A percentile compares a stretch with the other conserved stretches of the same genome.
phyloP scores from a whole-genome alignment of 2,113 vertebrate species.

The Agapornis roseicollis region DNA sequence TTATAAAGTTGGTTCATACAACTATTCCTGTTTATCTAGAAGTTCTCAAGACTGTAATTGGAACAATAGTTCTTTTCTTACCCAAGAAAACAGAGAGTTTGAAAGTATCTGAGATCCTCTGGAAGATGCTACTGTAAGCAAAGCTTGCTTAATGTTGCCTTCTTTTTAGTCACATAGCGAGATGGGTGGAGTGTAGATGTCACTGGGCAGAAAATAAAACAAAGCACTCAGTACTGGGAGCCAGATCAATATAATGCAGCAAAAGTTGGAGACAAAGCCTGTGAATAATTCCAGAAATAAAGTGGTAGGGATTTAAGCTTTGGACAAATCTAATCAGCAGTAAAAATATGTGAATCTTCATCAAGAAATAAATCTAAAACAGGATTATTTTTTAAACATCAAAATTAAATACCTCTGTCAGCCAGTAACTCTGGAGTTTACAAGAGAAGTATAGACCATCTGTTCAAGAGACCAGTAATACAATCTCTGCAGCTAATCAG shows the following conservation, averaged over 20 bases:
- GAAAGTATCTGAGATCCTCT: background rate
- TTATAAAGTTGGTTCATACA: background rate
- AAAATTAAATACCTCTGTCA: background rate
- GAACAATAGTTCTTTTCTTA: background rate
- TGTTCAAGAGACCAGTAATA: background rate
- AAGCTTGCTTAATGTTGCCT: background rate
- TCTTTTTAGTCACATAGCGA: background rate
- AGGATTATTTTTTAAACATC: background rate
- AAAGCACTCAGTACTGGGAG: conserved; percentile 4
- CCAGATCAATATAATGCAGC: background rate
- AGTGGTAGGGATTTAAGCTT: background rate
- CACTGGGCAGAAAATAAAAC: background rate
- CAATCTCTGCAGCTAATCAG: conserved; percentile 16
- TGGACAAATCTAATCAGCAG: background rate
- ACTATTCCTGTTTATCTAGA: background rate
- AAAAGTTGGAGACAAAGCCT: background rate
- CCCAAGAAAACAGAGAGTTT: background rate
- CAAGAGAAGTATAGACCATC: background rate
- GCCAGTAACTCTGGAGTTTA: background rate
- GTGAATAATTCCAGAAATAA: conserved; percentile 7
- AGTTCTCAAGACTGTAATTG: background rate
- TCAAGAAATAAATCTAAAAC: background rate
- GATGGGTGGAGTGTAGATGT: background rate
- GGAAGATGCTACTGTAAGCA: background rate
- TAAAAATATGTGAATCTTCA: conserved; percentile 11